Conservation (phyloP, 2,888 invertebrate genomes). For the Acleris holmiana region DNA sequence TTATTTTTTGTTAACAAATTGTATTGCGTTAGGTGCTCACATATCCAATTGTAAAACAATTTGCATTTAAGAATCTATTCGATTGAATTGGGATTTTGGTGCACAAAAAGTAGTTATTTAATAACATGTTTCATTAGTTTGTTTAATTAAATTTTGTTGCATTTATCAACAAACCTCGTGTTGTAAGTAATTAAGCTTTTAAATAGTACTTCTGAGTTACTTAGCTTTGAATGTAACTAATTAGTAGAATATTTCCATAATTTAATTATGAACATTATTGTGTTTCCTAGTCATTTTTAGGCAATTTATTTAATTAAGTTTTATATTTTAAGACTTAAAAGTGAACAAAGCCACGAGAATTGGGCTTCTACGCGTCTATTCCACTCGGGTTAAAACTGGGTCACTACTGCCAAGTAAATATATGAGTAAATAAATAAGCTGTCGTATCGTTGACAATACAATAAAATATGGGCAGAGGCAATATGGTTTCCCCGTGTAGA, state of each 20-base stretch:
- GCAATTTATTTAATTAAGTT: slow-evolving; percentile 25
- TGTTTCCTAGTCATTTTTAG: slow-evolving; percentile 38
- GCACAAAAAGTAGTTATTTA: slow-evolving; percentile 54
- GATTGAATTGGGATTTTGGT: slow-evolving; percentile 45
- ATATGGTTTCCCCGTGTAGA: neutral
- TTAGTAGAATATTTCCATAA: slow-evolving; percentile 45
- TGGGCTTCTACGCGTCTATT: too few relatives aligned
- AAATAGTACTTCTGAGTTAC: slow-evolving; percentile 37
- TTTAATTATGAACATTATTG: slow-evolving; percentile 36
- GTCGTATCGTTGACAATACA: too few relatives aligned
- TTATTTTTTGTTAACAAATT: slow-evolving; percentile 40
- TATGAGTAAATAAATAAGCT: too few relatives aligned
- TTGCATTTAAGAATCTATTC: slow-evolving; percentile 53
- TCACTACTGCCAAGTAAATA: too few relatives aligned
- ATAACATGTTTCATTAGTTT: slow-evolving; percentile 41
- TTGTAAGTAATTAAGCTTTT: slow-evolving; percentile 36
- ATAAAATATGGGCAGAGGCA: too few relatives aligned
- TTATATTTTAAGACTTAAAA: slow-evolving; percentile 1
- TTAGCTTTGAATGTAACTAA: slow-evolving; percentile 40
- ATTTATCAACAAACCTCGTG: slow-evolving; percentile 54
- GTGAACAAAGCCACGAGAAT: neutral
- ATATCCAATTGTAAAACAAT: slow-evolving; percentile 65
- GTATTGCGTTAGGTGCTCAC: slow-evolving; percentile 48
- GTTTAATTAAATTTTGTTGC: slow-evolving; percentile 59
- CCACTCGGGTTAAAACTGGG: too few relatives aligned